Evolutionary conservation across 2,113 vertebrate species (phyloP), one percentile per base, ranked within the genome.

Genomic region (Actenoides lindsayi): DNA sequence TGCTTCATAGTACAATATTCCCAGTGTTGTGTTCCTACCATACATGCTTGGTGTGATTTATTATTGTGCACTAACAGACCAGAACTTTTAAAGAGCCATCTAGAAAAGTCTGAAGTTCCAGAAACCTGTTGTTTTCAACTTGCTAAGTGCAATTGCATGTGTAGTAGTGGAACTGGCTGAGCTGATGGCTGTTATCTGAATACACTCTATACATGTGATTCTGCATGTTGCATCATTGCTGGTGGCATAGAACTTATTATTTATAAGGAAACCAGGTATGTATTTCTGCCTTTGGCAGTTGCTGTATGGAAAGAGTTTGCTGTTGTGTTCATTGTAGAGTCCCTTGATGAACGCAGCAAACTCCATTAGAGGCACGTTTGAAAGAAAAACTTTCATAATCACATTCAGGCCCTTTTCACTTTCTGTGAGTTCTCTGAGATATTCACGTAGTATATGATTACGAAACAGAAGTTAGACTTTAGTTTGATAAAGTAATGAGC

Each of bases 401-500:
- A 69, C 11, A 41, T 59, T 73, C 14, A 74, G 19, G 4, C 13
- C 15, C 69, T 57, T 91, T 94, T 77, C 17, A 25, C 30, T 89
- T 88, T 71, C 6, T 17, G 11, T 20, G 31, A 31, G 24, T 59
- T 11, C 28, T 92, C 50, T 91, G 31, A 75, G 35, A 8, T 70
- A 81, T 89, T 86, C 37, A 39, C 10, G 51, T 2, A 16, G 16
- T 33, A 15, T 60, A 37, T 37, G 8, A 56, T 1, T 59, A 82
- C 56, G 35, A 75, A 82, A 60, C 20, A 79, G 67, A 94, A 78
- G 81, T 68, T 63, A 89, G 20, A 39, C 5, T 83, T 74, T 41
- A 31, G 19, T 78, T 68, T 87, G 65, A 63, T 75, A 75, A 89
- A 86, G 31, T 53, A 94, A 89, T 83, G 54, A 81, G 42, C 37